Percentiles rank a stretch among this genome's conserved stretches.
phyloP scores from a whole-genome alignment of 2,113 vertebrate species.

The Alaudala cheleensis region DNA sequence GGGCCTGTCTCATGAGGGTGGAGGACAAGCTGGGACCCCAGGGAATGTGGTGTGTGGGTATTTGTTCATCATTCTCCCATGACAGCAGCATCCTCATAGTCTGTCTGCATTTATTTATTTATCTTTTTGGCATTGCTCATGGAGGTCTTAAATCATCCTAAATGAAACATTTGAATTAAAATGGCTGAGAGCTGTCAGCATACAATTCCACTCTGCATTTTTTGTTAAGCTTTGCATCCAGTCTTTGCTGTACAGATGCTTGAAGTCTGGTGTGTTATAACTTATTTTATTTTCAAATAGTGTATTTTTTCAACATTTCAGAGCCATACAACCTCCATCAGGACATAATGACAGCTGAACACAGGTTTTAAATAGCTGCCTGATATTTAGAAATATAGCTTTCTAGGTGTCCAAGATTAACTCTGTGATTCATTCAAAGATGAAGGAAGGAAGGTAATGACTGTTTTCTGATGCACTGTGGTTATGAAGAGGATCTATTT shows the following conservation, averaged over 20 bases:
- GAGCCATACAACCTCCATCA: slow-evolving; percentile 7
- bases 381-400: slow-evolving; percentile 46
- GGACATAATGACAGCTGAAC: slow-evolving; percentile 51
- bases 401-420: slow-evolving; percentile 9
- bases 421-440: slow-evolving; percentile 1
- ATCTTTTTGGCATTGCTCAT: neutral
- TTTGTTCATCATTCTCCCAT: neutral
- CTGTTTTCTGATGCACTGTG: neutral
- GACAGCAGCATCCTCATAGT: neutral
- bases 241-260: slow-evolving; percentile 63
- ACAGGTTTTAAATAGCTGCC: slow-evolving; percentile 54
- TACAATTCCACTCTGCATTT: neutral
- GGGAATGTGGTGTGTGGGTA: neutral
- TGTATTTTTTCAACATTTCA: slow-evolving; percentile 53
- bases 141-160: neutral
- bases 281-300: slow-evolving; percentile 61
- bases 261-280: slow-evolving; percentile 52
- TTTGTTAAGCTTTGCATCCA: slow-evolving; percentile 33
- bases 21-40: neutral
- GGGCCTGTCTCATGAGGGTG: rapidly evolving
- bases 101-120: neutral
- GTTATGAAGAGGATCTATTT: slow-evolving; percentile 1
- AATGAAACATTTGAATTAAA: slow-evolving; percentile 33
- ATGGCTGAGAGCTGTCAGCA: neutral
- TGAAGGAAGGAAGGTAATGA: neutral